phyloP scores from a whole-genome alignment of 2,113 vertebrate genomes.

The Elachura formosa region DNA sequence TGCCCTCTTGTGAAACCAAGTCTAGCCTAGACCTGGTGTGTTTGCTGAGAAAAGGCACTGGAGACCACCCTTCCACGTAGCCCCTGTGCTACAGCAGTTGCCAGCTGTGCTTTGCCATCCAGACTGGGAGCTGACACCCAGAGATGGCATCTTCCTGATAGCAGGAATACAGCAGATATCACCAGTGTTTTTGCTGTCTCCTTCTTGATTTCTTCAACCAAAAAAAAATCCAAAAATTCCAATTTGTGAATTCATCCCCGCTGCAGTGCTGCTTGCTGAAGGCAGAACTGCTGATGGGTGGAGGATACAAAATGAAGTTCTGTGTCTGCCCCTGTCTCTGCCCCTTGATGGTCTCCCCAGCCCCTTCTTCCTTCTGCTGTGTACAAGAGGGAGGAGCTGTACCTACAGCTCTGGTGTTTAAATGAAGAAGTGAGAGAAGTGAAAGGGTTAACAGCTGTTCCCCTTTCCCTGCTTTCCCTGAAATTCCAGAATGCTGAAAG shows the following conservation, averaged over 20 bases:
- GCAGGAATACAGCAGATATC: background rate
- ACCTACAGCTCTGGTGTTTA: background rate
- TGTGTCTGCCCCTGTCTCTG: background rate
- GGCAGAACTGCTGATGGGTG: background rate
- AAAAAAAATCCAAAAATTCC: background rate
- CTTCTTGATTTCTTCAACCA: background rate
- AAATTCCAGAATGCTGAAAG: background rate
- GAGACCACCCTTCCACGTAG: background rate
- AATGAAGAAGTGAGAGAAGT: background rate
- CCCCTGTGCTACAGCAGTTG: background rate
- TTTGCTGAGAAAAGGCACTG: background rate
- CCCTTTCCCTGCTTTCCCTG: background rate
- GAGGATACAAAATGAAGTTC: background rate
- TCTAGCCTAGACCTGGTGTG: background rate
- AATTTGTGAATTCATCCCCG: background rate
- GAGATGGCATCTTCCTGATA: background rate
- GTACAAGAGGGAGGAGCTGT: accelerated
- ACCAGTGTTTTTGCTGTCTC: background rate
- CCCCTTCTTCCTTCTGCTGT: background rate
- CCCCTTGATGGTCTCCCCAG: background rate
- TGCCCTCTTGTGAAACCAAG: background rate
- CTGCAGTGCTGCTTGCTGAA: background rate
- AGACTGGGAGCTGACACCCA: background rate
- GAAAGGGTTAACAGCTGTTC: background rate
- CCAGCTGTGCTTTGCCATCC: background rate